Evolutionary conservation across 2,113 vertebrate species (phyloP), one percentile per base, ranked within the genome.

Genomic region (Orcinus orca): DNA sequence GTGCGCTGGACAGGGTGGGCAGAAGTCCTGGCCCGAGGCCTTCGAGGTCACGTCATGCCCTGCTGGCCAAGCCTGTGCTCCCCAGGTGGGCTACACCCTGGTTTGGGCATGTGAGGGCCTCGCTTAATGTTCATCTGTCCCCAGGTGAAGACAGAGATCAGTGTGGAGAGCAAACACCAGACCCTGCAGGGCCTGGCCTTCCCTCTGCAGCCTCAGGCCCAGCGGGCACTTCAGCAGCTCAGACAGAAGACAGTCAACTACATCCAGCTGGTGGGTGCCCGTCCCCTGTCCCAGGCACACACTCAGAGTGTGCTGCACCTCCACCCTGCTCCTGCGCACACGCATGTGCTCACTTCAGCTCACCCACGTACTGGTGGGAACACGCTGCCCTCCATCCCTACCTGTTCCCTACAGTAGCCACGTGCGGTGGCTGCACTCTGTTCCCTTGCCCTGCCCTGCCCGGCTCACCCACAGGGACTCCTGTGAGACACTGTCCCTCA

Each of bases 71-170:
- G 41, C 88, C 95, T 85, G 21, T 81, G 36, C 36, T 97, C 93
- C 96, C 97, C 11, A 14, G 36, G 25, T 25, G 63, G 67, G 86
- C 60, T 10, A 0, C 31, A 8, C 13, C 47, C 23, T 10, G n/a
- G 26, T 29, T 97, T 20, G 33, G 55, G 38, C 29, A 15, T 21
- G 53, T 3, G 5, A 76, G 41, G 68, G 36, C 31, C 67, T 38
- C 3, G 8, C 36, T 92, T 86, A 55, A 38, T 50, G 15, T 18
- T 4, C 1, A 10, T 41, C n/a, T 3, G 0, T 25, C 26, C 97
- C 17, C 97, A 99, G 99, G 99, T 99, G 95, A 99, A 99, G 97
- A 99, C 99, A 0, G 99, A 99, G 98, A 99, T 99, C 98, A 99
- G 99, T 0, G 98, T 99, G 95, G 99, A 99, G 97, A 99, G 99